A percentile compares a stretch with the other conserved stretches of the same genome.
These are phyloP conservation scores for Rhineura floridana DNA, from an alignment of 2,113 vertebrate genomes.

Conservation along the genomic window DNA sequence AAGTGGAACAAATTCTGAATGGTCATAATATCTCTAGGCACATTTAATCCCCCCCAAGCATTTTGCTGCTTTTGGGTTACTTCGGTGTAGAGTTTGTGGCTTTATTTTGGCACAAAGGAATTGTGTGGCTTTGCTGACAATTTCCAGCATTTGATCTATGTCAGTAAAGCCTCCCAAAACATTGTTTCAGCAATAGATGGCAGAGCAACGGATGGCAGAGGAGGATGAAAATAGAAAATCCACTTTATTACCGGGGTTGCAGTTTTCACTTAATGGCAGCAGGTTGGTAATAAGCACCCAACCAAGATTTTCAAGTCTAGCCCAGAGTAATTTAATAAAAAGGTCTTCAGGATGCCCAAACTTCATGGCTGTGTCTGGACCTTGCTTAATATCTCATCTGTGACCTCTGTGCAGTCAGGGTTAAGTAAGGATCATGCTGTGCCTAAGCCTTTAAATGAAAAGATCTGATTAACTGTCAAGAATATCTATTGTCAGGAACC, in stretches of 20 bases:
- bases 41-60: background rate
- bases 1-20: background rate
- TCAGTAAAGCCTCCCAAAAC: background rate
- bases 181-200: constrained; percentile 21
- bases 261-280: constrained; percentile 47
- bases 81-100: background rate
- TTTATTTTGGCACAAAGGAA: background rate
- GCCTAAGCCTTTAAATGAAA: constrained; percentile 10
- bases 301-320: constrained; percentile 20
- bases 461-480: background rate
- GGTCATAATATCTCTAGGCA: background rate
- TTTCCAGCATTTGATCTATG: background rate
- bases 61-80: background rate
- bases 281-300: constrained; percentile 18
- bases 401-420: constrained; percentile 1
- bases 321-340: constrained; percentile 44
- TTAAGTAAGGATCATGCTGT: background rate
- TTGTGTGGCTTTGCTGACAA: background rate
- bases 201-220: background rate
- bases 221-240: constrained; percentile 34
- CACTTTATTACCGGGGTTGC: constrained; percentile 43
- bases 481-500: background rate
- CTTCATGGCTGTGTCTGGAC: background rate
- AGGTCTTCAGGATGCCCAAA: constrained; percentile 12
- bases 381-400: background rate